A percentile compares a stretch with the other conserved stretches of the same genome.
These are phyloP conservation scores for Cremastobaeus sp. DNA, from an alignment of 2,888 invertebrate species.

Conservation along the genomic window DNA sequence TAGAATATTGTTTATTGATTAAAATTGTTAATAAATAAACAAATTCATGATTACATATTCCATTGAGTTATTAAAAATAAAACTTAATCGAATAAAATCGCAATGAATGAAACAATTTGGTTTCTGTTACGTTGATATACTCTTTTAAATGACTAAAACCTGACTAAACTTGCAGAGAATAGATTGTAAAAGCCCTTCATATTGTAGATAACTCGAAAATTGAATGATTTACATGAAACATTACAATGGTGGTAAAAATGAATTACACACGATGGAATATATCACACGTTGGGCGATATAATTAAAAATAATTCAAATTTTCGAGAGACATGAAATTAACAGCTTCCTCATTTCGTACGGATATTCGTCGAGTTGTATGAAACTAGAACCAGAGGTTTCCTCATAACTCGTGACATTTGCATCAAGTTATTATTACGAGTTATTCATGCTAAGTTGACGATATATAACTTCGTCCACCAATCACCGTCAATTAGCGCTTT, in stretches of 20 bases:
- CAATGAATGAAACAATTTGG: no score
- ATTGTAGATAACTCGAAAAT: no score
- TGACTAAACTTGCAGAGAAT: no score
- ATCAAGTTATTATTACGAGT: conserved; percentile 62
- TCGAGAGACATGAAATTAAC: conserved; percentile 46
- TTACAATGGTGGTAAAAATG: conserved; percentile 31
- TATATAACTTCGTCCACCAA: conserved; percentile 63
- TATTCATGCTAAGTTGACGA: conserved; percentile 61
- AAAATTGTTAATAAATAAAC: no score
- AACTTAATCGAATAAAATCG: no score
- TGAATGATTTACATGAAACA: conserved; percentile 39
- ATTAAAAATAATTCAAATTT: conserved; percentile 55
- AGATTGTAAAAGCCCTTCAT: no score
- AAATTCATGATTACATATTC: no score
- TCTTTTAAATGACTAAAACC: no score
- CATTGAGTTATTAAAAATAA: no score
- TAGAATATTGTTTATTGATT: no score
- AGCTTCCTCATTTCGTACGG: conserved; percentile 45
- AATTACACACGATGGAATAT: conserved; percentile 24
- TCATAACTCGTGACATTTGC: conserved; percentile 61
- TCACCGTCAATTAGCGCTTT: conserved; percentile 62
- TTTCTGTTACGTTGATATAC: no score
- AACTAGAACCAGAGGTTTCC: conserved; percentile 57
- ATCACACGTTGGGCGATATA: no score
- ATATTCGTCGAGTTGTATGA: conserved; percentile 55